Base-by-base conservation (phyloP, 92 coral and sea anemone genomes). In the Metridium senile region DNA sequence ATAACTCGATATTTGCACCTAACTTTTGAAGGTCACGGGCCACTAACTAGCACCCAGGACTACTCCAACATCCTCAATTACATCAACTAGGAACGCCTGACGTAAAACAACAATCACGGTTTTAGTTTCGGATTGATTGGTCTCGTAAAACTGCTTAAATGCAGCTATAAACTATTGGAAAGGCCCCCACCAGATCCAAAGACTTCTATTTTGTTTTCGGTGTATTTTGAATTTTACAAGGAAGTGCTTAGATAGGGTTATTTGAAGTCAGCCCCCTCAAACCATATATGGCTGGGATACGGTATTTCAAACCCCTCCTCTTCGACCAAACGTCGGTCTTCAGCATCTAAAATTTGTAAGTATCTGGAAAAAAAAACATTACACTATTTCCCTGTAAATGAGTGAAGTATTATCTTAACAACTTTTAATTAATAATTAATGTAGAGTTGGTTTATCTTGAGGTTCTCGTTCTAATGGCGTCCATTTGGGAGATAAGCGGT, bases 61-160 rank as follows among this genome's bases (percentile, higher is more conserved):
- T 70, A 35, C 85, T 11, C 77, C 81, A 56, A 58, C 30, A 39
- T 22, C 6, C 31, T 17, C 8, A 28, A 22, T 27, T 25, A 49
- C 3, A 17, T 49, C 8, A 4, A 61, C 39, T n/a, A 25, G 77
- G 66, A 74, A 79, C 89, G 89, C 89, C 89, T 85, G 69, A 25
- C 53, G 58, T 0, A 45, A 58, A 22, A 26, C 13, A 18, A 9
- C 46, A 54, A 39, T 13, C 49, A 39, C 49, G 49, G 49, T 39
- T 39, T 39, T 39, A 13, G 13, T 4, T 4, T 39, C 49, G 6
- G 6, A 13, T 13, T 39, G 49, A 4, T 4, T 4, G 13, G 6
- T 39, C 49, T 13, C 49, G 8, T 13, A 39, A 39, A 39, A 13
- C 13, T 13, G 49, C 6, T 6, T 4, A 39, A 39, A 39, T 39